Conservation (phyloP, 2,888 invertebrate species). For the Portevinia maculata region DNA sequence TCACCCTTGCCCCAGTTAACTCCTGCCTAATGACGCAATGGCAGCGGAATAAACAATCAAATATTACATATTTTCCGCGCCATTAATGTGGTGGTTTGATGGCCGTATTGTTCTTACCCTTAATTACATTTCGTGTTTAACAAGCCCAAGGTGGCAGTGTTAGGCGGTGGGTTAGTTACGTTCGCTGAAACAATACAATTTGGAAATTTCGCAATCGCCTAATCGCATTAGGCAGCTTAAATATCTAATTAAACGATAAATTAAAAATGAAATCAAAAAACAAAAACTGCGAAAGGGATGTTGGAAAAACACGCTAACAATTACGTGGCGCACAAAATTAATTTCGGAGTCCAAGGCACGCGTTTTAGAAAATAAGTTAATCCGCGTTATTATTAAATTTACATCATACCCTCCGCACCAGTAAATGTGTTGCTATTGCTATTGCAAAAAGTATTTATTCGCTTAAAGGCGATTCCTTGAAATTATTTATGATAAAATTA, state of each 20-base stretch:
- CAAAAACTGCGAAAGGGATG: background rate
- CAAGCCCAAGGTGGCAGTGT: background rate
- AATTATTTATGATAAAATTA: no score
- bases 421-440: no score
- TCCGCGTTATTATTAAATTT: no score
- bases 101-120: conserved; percentile 46
- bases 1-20: conserved; percentile 13
- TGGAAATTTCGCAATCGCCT: conserved; percentile 46
- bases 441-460: no score
- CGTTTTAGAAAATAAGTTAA: no score
- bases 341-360: no score
- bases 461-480: no score
- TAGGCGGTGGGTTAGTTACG: background rate
- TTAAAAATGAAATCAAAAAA: conserved; percentile 44
- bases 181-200: conserved; percentile 48
- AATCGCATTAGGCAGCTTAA: conserved; percentile 45
- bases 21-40: conserved; percentile 44
- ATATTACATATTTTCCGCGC: conserved; percentile 56
- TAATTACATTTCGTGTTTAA: conserved; percentile 61
- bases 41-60: conserved; percentile 64
- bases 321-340: no score
- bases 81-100: conserved; percentile 39
- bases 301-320: no score
- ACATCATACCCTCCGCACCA: no score
- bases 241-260: conserved; percentile 28